Evolutionary conservation across 2,113 vertebrate genomes (phyloP), one percentile per base, ranked within the genome.

Genomic region (Gadus macrocephalus): DNA sequence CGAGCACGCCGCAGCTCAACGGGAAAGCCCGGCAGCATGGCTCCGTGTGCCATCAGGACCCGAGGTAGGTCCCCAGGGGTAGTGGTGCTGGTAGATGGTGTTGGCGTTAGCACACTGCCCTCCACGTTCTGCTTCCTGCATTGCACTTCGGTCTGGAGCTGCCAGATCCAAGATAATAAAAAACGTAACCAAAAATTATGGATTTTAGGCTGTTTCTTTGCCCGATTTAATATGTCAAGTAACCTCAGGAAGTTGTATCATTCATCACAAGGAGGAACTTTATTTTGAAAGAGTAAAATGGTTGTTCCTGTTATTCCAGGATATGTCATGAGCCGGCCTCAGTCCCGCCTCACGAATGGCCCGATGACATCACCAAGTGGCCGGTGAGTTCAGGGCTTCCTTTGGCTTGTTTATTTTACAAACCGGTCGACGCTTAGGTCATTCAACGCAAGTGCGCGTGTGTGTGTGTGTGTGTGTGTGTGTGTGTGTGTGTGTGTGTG

Each of bases 331-430:
- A 99, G 84, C 97, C 97, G 2, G 96, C 95, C 62, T 98, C 97
- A 0, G 94, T 93, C 73, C 85, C 95, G 12, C 97, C 97, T 0
- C 97, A 99, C 0, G 95, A 98, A 77, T 98, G 97, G 97, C 94
- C 95, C 0, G 96, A 99, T 81, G 97, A 99, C 88, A 99, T 99
- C 92, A 99, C 97, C 83, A 95, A 96, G 75, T 99, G 97, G 97
- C 97, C 97, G 42, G 97, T 99, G 87, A 93, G 96, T 88, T 28
- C 31, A 53, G 15, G 42, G 0, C 63, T 74, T 49, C 4, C 0
- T 22, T 16, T 55, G 8, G 67, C n/a, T 15, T 15, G 17, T 53
- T 35, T 4, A 3, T 35, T 35, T 35, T 35, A 35, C 31, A 4
- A 4, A 35, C 31, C 0, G 31, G 31, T 35, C 31, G 31, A 35